Percentiles rank a stretch among this genome's conserved stretches.
phyloP scores from a whole-genome alignment of 2,888 invertebrate genomes.

The Thecophora atra region DNA sequence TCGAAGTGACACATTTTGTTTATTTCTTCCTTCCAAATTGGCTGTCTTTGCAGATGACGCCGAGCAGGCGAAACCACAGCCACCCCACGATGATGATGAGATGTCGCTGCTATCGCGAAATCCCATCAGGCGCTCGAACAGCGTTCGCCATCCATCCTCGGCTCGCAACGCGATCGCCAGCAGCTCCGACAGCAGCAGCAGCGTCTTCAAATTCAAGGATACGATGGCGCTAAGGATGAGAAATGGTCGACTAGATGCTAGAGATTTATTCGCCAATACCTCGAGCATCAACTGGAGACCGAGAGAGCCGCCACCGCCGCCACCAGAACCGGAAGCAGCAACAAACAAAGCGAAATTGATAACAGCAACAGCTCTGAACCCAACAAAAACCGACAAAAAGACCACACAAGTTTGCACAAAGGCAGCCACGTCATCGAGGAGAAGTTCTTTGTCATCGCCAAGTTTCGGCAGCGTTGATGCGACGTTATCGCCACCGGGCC shows the following conservation, averaged over 20 bases:
- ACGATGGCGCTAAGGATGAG: conserved; percentile 83
- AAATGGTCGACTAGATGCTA: conserved; percentile 71
- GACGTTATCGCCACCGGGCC: conserved; percentile 38
- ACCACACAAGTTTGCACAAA: conserved; percentile 40
- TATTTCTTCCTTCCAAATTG: neutral
- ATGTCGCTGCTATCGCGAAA: conserved; percentile 61
- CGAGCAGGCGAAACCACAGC: conserved; percentile 29
- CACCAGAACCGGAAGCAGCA: conserved; percentile 6
- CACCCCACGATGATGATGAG: conserved; percentile 9
- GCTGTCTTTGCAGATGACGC: neutral
- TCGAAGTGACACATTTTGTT: conserved; percentile 19
- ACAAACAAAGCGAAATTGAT: neutral
- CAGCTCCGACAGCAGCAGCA: conserved; percentile 39
- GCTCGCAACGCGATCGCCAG: conserved; percentile 35
- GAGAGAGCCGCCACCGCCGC: conserved; percentile 63
- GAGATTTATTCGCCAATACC: conserved; percentile 70
- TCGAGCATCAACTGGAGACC: conserved; percentile 57
- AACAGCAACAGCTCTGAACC: conserved; percentile 11
- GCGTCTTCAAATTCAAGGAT: conserved; percentile 70
- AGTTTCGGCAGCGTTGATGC: conserved; percentile 1
- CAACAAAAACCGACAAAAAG: conserved; percentile 10
- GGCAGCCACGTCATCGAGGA: conserved; percentile 23
- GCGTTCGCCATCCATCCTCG: conserved; percentile 54
- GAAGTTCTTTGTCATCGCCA: conserved; percentile 12
- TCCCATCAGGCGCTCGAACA: conserved; percentile 65